Evolutionary conservation across 2,888 invertebrate genomes (phyloP).

Genomic region (Subacronicta megacephala): DNA sequence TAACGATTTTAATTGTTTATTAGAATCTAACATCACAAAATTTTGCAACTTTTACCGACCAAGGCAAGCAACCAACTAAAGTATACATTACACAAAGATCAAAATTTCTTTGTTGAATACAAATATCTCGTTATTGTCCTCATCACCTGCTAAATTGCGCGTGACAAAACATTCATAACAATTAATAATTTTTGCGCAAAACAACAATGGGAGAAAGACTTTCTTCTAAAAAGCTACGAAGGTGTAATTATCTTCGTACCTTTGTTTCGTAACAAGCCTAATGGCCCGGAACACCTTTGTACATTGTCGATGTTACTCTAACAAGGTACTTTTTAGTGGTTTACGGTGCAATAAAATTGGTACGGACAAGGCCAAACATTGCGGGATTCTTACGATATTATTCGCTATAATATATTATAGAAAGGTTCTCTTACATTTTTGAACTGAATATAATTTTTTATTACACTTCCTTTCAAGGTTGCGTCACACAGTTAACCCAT

Average conservation of each 20-base stretch:
- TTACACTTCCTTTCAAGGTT: constrained; percentile 55
- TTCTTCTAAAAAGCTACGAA: constrained; percentile 75
- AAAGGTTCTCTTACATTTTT: constrained; percentile 54
- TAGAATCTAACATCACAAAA: background rate
- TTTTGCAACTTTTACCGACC: constrained; percentile 30
- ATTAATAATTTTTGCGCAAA: constrained; percentile 70
- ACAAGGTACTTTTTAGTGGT: constrained; percentile 87
- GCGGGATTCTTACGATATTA: constrained; percentile 76
- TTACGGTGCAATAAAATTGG: constrained; percentile 84
- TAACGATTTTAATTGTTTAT: constrained; percentile 1
- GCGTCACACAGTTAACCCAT: constrained; percentile 77
- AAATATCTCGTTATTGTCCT: constrained; percentile 45
- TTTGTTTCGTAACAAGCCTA: constrained; percentile 80
- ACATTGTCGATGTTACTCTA: constrained; percentile 74
- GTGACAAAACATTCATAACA: constrained; percentile 60
- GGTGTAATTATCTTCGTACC: constrained; percentile 81
- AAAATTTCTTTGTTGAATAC: constrained; percentile 60
- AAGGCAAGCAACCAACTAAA: constrained; percentile 53
- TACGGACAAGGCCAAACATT: constrained; percentile 86
- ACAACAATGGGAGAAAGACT: constrained; percentile 84
- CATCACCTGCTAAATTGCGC: constrained; percentile 53
- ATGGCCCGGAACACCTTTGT: constrained; percentile 81
- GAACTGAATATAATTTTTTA: constrained; percentile 47
- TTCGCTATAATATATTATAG: constrained; percentile 57
- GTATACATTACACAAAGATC: constrained; percentile 48